Evolutionary conservation across 2,888 invertebrate genomes (phyloP), one percentile per base, ranked within the genome.

Genomic region (Creontiades dilutus): DNA sequence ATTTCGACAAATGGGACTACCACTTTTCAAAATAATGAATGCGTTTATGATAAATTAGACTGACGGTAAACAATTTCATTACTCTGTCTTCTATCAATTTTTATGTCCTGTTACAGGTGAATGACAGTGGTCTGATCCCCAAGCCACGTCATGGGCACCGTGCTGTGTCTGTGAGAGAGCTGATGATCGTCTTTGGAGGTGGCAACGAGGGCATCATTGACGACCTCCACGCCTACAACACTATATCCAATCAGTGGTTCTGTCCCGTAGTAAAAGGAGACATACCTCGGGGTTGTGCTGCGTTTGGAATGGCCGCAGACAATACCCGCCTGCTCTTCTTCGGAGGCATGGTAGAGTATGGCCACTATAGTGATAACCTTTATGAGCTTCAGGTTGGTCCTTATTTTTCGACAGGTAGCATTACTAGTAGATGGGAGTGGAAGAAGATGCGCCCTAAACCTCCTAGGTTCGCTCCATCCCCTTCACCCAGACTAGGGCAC

Each of bases 201-300:
- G 99, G 99, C 92, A 99, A 99, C 94, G 99, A 99, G 95, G 99
- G 99, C 93, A 99, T 99, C 93, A 98, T 99, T 92, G 99, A 99
- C 94, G 99, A 99, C 94, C 95, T 99, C 92, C 99, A 99, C 94
- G 99, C 99, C 94, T 99, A 98, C 95, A 99, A 99, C 94, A 98
- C 99, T 93, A 97, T 86, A 14, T 90, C 90, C 7, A 91, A 90
- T 23, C 90, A 91, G 47, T 91, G 91, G 99, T 99, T 98, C 94
- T 97, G 98, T 37, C 99, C 99, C 16, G 96, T 97, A 86, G 97
- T 98, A 91, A 98, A 98, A 93, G 99, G 99, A 89, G 99, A 99
- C 93, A 97, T 98, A 80, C 99, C 99, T 28, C 98, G 98, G 92
- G 99, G 99, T 93, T 99, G 99, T 94, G 99, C 99, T 76, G 99